These are phyloP conservation scores for Embiotoca jacksoni DNA, from an alignment of 2,113 vertebrate species.

Conservation along the genomic window DNA sequence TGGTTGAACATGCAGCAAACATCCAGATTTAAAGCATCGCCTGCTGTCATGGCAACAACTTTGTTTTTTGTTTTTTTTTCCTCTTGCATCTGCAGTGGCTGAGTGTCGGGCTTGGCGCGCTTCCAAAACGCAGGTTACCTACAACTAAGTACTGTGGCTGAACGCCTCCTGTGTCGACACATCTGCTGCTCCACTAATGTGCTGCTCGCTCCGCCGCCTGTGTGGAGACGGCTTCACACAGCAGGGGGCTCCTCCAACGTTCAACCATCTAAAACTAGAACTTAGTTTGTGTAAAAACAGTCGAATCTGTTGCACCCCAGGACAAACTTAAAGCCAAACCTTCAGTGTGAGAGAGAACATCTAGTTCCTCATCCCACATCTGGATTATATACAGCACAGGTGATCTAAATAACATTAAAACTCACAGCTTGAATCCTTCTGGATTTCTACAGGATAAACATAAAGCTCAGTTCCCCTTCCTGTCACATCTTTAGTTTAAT, in stretches of 20 bases:
- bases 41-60: too few relatives aligned
- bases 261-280: neutral
- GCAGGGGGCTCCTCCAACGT: neutral
- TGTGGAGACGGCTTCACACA: neutral
- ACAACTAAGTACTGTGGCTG: neutral
- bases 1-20: too few relatives aligned
- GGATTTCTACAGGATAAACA: neutral
- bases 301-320: neutral
- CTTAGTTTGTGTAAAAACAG: neutral
- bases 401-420: conserved; percentile 8
- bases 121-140: neutral
- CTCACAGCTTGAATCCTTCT: neutral
- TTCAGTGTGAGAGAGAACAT: neutral
- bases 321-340: neutral
- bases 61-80: neutral
- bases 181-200: neutral
- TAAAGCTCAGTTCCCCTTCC: neutral
- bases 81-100: neutral
- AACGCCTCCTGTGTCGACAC: neutral
- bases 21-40: too few relatives aligned
- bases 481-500: neutral
- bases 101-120: neutral
- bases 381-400: neutral
- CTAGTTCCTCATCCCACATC: neutral
- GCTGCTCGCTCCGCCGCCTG: neutral